Base-by-base conservation (phyloP, 2,113 vertebrate genomes). In the Lepisosteus oculatus region DNA sequence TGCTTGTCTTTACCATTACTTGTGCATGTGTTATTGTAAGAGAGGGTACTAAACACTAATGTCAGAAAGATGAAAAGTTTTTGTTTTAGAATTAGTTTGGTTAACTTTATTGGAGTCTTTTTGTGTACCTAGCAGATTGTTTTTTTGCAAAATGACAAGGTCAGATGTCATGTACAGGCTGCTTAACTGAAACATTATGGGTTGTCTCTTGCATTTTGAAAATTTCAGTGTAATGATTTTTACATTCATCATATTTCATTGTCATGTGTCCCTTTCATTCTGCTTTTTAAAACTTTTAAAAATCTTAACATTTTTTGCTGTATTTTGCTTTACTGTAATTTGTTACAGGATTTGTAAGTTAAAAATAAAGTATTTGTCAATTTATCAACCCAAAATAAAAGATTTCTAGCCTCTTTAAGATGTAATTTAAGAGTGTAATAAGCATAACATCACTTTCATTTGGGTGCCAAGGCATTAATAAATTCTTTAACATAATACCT, bases 301-400 rank as follows among this genome's bases (percentile, higher is more conserved):
- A 85, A 74, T 66, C 86, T 79, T 83, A 74, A 78, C 54, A 14
- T 56, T 61, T 29, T 63, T 84, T 84, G 83, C 80, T 85, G 77
- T 86, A 84, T 79, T 68, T 79, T 81, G 80, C 81, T 75, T 83
- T 77, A 79, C 83, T 73, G 83, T 74, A 81, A 77, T 85, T 84
- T 81, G 74, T 88, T 84, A 79, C 69, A 76, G 72, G 45, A 70
- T 81, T 84, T 82, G 73, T 85, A 84, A 89, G 82, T 88, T 84
- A 85, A 84, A 70, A 85, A 87, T 87, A 88, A 86, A 86, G 64
- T 72, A 76, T 72, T 73, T 78, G 70, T 80, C 73, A 85, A 82
- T 83, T 87, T 82, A 80, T 88, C 85, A 82, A 75, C 77, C 68
- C 74, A 69, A 79, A 76, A 17, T 0, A 51, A 7, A 47, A 54